Evolutionary conservation across 2,113 vertebrate species (phyloP), one percentile per base, ranked within the genome.

Genomic region (Macaca fascicularis): DNA sequence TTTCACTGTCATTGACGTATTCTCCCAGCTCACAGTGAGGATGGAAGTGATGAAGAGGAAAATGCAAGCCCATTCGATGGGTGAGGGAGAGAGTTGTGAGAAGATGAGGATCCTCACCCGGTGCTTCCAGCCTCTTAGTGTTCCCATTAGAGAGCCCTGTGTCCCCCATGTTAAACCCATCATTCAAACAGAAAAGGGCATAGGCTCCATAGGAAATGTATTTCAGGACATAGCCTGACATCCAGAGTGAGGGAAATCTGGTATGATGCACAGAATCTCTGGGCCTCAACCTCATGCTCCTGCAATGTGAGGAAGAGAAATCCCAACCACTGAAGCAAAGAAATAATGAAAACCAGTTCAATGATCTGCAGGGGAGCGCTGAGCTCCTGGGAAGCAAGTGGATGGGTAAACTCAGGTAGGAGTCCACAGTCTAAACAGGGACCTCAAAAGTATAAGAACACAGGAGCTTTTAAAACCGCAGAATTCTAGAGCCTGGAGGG

Each of bases 381-480:
- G 22, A 64, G 38, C n/a, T 67, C 7, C 80, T 72, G 12, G 25
- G 30, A 12, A 70, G 10, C 40, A 80, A 35, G 74, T 35, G 55
- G 23, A 40, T 30, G 6, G n/a, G 32, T 35, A 76, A 72, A 78
- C 64, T 80, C 61, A 80, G 8, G 25, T 20, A 57, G 25, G 11
- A 67, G 12, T 59, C 35, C 1, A 45, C 8, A 38, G 20, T 67
- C 67, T 76, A n/a, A 81, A 59, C 48, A 87, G 9, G 57, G 19
- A 70, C 78, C 76, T 91, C 59, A 38, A 78, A 95, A 76, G 50
- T 13, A 23, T 45, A 87, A 81, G 87, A 82, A 88, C 86, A 90
- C 22, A 67, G 38, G 20, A 27, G 22, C 1, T 50, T 97, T 90
- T 81, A 48, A 52, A 80, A 79, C 19, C 9, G 23, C 9, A 69